Evolutionary conservation across 2,113 vertebrate genomes (phyloP).

Genomic region (Brienomyrus longianalis): DNA sequence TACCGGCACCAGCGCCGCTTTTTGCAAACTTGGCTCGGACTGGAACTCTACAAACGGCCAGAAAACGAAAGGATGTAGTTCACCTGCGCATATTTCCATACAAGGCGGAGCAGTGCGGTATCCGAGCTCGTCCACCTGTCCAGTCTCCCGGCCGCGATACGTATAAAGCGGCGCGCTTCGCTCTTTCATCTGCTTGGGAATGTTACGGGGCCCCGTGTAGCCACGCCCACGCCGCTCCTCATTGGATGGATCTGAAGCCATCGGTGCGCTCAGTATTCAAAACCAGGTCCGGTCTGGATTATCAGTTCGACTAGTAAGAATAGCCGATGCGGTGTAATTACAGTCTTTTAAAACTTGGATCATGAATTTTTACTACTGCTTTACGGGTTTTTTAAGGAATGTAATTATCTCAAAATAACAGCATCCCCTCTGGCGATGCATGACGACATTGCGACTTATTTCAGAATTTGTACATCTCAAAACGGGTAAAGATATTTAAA

Average conservation of each 20-base stretch:
- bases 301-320: background rate
- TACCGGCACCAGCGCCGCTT: background rate
- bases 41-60: background rate
- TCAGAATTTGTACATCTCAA: background rate
- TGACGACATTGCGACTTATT: background rate
- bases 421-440: background rate
- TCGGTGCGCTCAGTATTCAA: background rate
- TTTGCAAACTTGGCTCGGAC: background rate
- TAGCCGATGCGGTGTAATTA: background rate
- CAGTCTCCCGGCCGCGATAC: background rate
- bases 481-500: background rate
- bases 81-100: constrained; percentile 49
- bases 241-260: constrained; percentile 44
- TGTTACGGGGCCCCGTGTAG: constrained; percentile 26
- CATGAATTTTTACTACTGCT: background rate
- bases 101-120: constrained; percentile 38
- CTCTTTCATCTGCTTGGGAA: constrained; percentile 33
- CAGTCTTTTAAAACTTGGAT: background rate
- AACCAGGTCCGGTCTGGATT: background rate
- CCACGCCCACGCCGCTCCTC: constrained; percentile 35
- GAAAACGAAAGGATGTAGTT: constrained; percentile 8
- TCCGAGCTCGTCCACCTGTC: constrained; percentile 29
- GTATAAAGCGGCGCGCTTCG: constrained; percentile 33
- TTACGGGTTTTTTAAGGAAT: background rate
- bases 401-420: background rate